Percentiles rank a stretch among this genome's conserved stretches.
These are phyloP conservation scores for Xenopus tropicalis DNA, from an alignment of 2,113 vertebrate species.

Conservation along the genomic window DNA sequence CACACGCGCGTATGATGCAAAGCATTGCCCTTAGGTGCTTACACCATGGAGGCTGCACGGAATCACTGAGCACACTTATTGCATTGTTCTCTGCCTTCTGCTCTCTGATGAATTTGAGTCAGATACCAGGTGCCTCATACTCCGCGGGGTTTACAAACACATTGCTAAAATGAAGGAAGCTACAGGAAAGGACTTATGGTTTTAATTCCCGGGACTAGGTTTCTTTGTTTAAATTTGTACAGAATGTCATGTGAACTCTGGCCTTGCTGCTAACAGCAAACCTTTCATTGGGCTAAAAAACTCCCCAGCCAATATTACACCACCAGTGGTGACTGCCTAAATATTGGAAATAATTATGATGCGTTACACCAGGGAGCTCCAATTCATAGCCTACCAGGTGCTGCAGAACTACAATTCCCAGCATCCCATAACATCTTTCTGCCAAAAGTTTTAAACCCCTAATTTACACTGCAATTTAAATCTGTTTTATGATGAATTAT, in stretches of 20 bases:
- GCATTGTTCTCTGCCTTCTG: neutral
- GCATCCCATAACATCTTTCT: neutral
- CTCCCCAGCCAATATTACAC: neutral
- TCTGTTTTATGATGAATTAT: too few relatives aligned
- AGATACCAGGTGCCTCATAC: constrained; percentile 39
- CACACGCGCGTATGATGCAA: neutral
- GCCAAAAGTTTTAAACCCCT: too few relatives aligned
- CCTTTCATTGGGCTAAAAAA: constrained; percentile 11
- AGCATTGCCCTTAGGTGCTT: constrained; percentile 24
- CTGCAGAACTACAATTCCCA: neutral
- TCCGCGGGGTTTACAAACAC: constrained; percentile 10
- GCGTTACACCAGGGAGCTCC: too few relatives aligned
- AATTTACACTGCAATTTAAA: too few relatives aligned
- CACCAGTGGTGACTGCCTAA: neutral
- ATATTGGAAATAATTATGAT: neutral
- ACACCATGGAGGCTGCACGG: neutral
- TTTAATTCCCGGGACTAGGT: constrained; percentile 57
- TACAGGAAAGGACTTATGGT: constrained; percentile 39
- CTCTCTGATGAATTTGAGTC: neutral
- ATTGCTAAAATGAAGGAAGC: constrained; percentile 37
- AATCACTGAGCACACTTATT: neutral
- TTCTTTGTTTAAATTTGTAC: constrained; percentile 53
- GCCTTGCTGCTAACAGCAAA: neutral
- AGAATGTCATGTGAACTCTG: constrained; percentile 30
- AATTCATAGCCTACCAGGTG: too few relatives aligned